Percentiles rank a stretch among this genome's conserved stretches.
These are phyloP conservation scores for Halcyon chelicuti DNA, from an alignment of 2,797 vertebrate genomes.

Conservation along the genomic window DNA sequence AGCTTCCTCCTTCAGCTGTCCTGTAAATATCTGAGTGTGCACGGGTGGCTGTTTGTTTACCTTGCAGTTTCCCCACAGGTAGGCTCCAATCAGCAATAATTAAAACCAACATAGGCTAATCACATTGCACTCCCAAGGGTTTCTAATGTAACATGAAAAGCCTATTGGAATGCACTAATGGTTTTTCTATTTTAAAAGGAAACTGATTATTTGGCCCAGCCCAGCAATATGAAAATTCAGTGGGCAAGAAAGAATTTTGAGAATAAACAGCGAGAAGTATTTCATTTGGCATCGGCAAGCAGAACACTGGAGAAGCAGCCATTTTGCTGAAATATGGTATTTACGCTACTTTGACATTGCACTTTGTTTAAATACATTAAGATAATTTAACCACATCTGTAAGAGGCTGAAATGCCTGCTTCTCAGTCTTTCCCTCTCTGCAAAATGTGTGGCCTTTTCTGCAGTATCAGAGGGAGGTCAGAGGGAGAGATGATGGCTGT, in stretches of 20 bases:
- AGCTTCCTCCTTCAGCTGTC: not conserved
- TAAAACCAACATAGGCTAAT: constrained; percentile 16
- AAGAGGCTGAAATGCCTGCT: not conserved
- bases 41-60: not conserved
- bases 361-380: constrained; percentile 61
- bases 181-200: constrained; percentile 42
- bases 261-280: constrained; percentile 62
- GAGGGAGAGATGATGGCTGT: not conserved
- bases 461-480: not conserved
- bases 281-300: constrained; percentile 33
- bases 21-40: not conserved
- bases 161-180: constrained; percentile 20
- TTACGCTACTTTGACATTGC: constrained; percentile 46
- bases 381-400: constrained; percentile 54
- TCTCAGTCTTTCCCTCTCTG: not conserved
- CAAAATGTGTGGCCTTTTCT: constrained; percentile 26
- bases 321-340: constrained; percentile 66
- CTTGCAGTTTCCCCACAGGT: constrained; percentile 11
- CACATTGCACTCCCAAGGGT: not conserved
- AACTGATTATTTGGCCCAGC: constrained; percentile 29
- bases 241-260: constrained; percentile 52
- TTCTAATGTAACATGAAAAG: not conserved
- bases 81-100: constrained; percentile 25
- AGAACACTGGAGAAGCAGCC: constrained; percentile 13
- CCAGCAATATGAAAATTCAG: constrained; percentile 48